These are phyloP conservation scores for Meteorus cinctellus DNA, from an alignment of 2,888 invertebrate genomes.

Conservation along the genomic window DNA sequence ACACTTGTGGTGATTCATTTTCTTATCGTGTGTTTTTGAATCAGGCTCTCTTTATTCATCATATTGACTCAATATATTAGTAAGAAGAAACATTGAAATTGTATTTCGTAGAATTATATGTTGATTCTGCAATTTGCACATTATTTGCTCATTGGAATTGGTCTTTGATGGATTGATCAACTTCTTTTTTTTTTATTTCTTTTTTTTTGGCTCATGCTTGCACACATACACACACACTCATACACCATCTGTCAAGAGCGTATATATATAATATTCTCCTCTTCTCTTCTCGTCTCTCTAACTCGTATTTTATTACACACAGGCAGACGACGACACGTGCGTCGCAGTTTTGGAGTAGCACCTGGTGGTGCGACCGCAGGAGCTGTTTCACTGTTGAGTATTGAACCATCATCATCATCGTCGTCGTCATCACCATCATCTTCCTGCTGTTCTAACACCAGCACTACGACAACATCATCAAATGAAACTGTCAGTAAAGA, in stretches of 20 bases:
- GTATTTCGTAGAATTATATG: background rate
- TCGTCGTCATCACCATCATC: conserved; percentile 24
- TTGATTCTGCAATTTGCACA: background rate
- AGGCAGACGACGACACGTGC: conserved; percentile 73
- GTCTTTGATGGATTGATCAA: background rate
- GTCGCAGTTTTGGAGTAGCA: conserved; percentile 64
- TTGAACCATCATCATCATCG: conserved; percentile 26
- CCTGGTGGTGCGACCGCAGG: conserved; percentile 51
- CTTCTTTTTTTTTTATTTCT: background rate
- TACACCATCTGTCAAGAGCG: background rate
- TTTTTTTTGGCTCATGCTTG: too few relatives aligned
- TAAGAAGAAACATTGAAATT: background rate
- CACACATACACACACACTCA: background rate
- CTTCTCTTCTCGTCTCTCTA: conserved; percentile 5
- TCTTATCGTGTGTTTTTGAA: background rate
- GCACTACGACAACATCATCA: background rate
- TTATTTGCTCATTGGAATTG: background rate
- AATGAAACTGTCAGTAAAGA: background rate
- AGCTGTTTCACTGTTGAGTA: conserved; percentile 21
- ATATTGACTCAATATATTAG: background rate
- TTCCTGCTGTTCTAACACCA: background rate
- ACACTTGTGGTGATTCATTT: background rate
- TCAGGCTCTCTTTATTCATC: background rate
- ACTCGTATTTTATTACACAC: conserved; percentile 64
- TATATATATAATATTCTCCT: background rate